Evolutionary conservation across 2,888 invertebrate species (phyloP).

Genomic region (Teleogryllus oceanicus): DNA sequence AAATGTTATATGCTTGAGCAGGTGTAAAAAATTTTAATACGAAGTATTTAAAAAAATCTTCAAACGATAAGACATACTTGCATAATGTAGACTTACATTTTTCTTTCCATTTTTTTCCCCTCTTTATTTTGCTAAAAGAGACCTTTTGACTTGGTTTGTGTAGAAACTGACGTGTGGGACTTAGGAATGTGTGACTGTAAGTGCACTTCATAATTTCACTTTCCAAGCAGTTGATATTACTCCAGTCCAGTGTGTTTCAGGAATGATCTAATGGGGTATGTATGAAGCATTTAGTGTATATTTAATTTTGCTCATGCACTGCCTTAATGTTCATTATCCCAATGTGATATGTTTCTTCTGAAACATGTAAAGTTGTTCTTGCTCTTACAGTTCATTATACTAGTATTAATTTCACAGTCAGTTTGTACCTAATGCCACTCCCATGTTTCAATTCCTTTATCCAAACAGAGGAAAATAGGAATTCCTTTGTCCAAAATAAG

Average conservation of each 20-base stretch:
- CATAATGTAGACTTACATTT: too few species aligned
- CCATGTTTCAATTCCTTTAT: neutral
- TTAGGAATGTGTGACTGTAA: neutral
- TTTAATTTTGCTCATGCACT: too few species aligned
- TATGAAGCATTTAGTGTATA: neutral
- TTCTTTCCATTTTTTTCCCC: too few species aligned
- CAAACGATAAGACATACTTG: too few species aligned
- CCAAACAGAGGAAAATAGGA: neutral
- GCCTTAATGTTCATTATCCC: too few species aligned
- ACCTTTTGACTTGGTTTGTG: neutral
- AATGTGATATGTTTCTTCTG: neutral
- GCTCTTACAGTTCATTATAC: slow-evolving; percentile 4
- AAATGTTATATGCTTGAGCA: too few species aligned
- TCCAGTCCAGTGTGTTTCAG: neutral
- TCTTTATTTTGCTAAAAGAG: too few species aligned
- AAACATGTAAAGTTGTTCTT: neutral
- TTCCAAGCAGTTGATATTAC: too few species aligned
- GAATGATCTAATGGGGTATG: neutral
- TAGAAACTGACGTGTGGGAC: neutral
- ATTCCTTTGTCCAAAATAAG: neutral
- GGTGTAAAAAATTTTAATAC: too few species aligned
- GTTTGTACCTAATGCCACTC: slow-evolving; percentile 11
- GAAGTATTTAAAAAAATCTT: too few species aligned
- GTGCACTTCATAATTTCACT: neutral
- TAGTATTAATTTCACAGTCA: neutral